Evolutionary conservation across 2,888 invertebrate species (phyloP).

Genomic region (Hipparchia semele): DNA sequence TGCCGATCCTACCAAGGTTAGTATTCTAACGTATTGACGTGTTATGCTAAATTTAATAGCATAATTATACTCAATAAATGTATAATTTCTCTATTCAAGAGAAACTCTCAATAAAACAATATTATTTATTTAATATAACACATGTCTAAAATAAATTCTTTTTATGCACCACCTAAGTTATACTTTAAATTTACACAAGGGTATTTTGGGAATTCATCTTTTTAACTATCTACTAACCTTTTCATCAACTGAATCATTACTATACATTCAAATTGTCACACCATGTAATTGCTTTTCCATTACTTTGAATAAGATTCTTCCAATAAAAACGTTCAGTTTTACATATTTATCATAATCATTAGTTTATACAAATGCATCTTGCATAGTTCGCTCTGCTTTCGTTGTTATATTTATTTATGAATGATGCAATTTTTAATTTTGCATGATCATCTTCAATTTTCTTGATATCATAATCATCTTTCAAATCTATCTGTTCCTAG

Average conservation of each 20-base stretch:
- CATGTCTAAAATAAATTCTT: background rate
- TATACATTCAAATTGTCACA: constrained; percentile 4
- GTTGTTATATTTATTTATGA: constrained; percentile 50
- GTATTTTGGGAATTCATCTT: background rate
- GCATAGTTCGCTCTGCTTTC: constrained; percentile 62
- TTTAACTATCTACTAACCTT: background rate
- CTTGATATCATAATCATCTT: constrained; percentile 37
- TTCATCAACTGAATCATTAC: constrained; percentile 1
- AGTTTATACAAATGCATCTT: constrained; percentile 44
- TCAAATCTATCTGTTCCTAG: constrained; percentile 50
- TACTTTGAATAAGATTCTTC: constrained; percentile 4
- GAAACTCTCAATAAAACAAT: background rate
- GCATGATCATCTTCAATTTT: constrained; percentile 43
- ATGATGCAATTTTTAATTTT: constrained; percentile 42
- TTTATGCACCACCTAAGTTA: background rate
- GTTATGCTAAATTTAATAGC: background rate
- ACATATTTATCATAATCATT: constrained; percentile 8
- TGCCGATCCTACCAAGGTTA: constrained; percentile 75
- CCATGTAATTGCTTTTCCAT: constrained; percentile 26
- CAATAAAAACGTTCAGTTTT: background rate
- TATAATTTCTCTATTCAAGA: background rate
- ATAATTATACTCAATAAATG: background rate
- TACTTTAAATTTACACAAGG: background rate
- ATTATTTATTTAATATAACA: background rate
- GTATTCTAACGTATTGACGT: constrained; percentile 7